Conservation (phyloP, 2,888 invertebrate genomes). For the Amblyteles armatorius region DNA sequence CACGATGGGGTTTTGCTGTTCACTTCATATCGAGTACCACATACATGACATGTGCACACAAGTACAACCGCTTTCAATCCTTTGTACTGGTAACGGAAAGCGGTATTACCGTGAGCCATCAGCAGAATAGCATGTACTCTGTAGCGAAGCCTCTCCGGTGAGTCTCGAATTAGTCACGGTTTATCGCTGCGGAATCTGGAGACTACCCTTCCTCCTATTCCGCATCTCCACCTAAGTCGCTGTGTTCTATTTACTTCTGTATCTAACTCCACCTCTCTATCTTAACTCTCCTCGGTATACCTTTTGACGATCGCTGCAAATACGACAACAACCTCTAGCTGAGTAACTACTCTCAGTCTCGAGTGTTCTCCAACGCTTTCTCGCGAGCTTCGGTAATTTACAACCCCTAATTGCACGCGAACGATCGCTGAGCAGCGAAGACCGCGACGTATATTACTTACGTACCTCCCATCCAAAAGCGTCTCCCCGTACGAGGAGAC, state of each 20-base stretch:
- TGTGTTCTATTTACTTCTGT: conserved; percentile 52
- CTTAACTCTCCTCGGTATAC: conserved; percentile 9
- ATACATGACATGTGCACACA: neutral
- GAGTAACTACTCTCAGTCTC: conserved; percentile 20
- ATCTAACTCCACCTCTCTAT: conserved; percentile 16
- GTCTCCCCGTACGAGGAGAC: conserved; percentile 18
- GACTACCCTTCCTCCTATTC: conserved; percentile 42
- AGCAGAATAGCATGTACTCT: neutral
- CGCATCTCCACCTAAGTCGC: conserved; percentile 24
- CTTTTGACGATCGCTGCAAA: conserved; percentile 51
- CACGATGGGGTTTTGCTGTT: neutral
- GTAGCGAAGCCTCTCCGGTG: conserved; percentile 10
- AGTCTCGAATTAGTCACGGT: conserved; percentile 56
- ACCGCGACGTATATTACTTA: conserved; percentile 34
- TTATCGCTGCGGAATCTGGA: conserved; percentile 56
- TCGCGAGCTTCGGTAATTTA: conserved; percentile 52
- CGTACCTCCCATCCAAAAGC: conserved; percentile 24
- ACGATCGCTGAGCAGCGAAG: conserved; percentile 46
- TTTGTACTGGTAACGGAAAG: neutral
- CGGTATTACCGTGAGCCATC: conserved; percentile 22
- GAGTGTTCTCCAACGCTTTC: neutral
- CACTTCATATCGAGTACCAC: neutral
- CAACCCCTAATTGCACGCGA: conserved; percentile 61
- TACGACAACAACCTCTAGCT: conserved; percentile 34
- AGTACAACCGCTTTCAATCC: neutral